These are phyloP conservation scores for Lacanobia oleracea DNA, from an alignment of 2,888 invertebrate species.

Conservation along the genomic window DNA sequence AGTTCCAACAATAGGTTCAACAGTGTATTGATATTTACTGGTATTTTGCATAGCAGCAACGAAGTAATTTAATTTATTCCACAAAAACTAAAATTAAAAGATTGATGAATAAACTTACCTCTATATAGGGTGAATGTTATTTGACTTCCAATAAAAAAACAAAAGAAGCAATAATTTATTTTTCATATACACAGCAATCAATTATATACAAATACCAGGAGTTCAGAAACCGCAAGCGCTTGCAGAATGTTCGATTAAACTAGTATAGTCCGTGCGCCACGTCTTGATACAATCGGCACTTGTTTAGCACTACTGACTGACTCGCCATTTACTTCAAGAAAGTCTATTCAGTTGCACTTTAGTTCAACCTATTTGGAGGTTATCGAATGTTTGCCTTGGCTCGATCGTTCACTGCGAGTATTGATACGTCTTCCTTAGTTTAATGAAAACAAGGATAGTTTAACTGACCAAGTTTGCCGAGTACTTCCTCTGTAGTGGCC, in stretches of 20 bases:
- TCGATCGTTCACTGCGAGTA: conserved; percentile 33
- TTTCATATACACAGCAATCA: conserved; percentile 53
- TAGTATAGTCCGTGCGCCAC: conserved; percentile 64
- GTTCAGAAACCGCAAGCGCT: conserved; percentile 64
- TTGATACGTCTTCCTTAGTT: conserved; percentile 43
- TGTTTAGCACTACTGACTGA: conserved; percentile 55
- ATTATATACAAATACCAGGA: conserved; percentile 72
- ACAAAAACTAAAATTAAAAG: background rate
- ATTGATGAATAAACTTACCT: conserved; percentile 38
- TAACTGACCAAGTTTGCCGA: conserved; percentile 28
- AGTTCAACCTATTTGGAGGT: conserved; percentile 58
- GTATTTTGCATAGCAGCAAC: background rate
- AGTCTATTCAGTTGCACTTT: conserved; percentile 38
- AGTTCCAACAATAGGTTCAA: too few species aligned
- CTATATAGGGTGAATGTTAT: background rate
- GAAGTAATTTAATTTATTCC: background rate
- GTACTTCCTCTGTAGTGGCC: conserved; percentile 38
- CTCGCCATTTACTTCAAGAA: conserved; percentile 34
- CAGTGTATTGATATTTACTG: too few species aligned
- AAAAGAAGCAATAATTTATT: conserved; percentile 62
- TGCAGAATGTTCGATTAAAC: conserved; percentile 32
- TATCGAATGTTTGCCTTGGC: conserved; percentile 65
- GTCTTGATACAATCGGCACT: conserved; percentile 74
- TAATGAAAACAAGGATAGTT: conserved; percentile 59
- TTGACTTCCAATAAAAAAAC: conserved; percentile 67